These are phyloP conservation scores for Cisticola juncidis DNA, from an alignment of 2,113 vertebrate species.

Conservation along the genomic window DNA sequence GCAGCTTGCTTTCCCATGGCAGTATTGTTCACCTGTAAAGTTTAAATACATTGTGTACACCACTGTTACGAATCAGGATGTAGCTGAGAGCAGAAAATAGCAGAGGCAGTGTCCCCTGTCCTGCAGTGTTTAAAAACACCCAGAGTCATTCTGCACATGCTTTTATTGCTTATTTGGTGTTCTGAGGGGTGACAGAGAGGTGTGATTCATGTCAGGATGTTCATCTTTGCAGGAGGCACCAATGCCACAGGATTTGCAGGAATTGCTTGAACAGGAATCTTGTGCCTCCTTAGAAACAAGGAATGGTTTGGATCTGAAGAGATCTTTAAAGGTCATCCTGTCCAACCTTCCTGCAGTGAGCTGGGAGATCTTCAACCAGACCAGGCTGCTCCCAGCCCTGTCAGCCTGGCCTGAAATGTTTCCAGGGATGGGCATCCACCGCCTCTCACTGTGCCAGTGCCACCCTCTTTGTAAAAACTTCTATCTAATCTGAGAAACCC, in stretches of 20 bases:
- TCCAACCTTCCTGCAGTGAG: not conserved
- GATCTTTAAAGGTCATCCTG: not conserved
- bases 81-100: not conserved
- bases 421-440: not conserved
- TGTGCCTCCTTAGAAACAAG: not conserved
- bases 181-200: not conserved
- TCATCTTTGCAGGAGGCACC: not conserved
- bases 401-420: not conserved
- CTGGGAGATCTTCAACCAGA: not conserved
- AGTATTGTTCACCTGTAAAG: conserved; percentile 15
- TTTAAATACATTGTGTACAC: not conserved
- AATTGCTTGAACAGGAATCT: not conserved
- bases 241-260: not conserved
- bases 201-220: not conserved
- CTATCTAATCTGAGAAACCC: not conserved
- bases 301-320: not conserved
- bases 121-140: not conserved
- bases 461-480: not conserved
- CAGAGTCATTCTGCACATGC: not conserved
- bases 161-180: not conserved
- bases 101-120: not conserved
- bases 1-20: not conserved
- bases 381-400: not conserved
- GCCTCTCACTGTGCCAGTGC: not conserved
- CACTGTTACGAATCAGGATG: not conserved